These are phyloP conservation scores for Desoria tigrina DNA, from an alignment of 2,888 invertebrate species.

Conservation along the genomic window DNA sequence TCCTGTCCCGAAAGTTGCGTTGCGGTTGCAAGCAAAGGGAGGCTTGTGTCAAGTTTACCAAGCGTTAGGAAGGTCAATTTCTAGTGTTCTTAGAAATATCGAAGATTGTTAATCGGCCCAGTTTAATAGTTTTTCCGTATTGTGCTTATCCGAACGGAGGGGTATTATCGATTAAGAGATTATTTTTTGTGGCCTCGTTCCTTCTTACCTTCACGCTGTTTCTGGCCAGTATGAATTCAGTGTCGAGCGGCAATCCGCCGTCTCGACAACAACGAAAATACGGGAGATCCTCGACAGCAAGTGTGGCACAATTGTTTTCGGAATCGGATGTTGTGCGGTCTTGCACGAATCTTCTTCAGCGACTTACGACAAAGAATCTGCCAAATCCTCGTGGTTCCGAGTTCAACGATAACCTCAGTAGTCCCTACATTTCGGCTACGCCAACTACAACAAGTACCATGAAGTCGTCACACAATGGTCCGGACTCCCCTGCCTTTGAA, in stretches of 20 bases:
- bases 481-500: slow-evolving; percentile 38
- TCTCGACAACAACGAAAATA: slow-evolving; percentile 59
- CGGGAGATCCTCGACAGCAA: slow-evolving; percentile 72
- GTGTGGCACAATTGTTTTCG: slow-evolving; percentile 80
- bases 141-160: not conserved
- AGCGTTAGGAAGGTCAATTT: too few relatives aligned
- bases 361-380: slow-evolving; percentile 69
- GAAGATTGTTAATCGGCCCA: too few relatives aligned
- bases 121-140: too few relatives aligned
- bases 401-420: slow-evolving; percentile 28
- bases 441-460: slow-evolving; percentile 19
- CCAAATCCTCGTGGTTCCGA: slow-evolving; percentile 33
- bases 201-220: slow-evolving; percentile 28
- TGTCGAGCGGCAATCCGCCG: slow-evolving; percentile 33
- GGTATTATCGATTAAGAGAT: not conserved
- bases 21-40: too few relatives aligned
- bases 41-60: too few relatives aligned
- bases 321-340: slow-evolving; percentile 64
- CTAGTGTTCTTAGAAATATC: too few relatives aligned
- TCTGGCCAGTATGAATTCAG: slow-evolving; percentile 44
- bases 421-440: slow-evolving; percentile 17
- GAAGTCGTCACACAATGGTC: slow-evolving; percentile 31
- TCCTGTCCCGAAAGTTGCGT: too few relatives aligned
- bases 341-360: slow-evolving; percentile 79
- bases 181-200: not conserved